Evolutionary conservation across 2,113 vertebrate genomes (phyloP).

Genomic region (Cynocephalus volans): DNA sequence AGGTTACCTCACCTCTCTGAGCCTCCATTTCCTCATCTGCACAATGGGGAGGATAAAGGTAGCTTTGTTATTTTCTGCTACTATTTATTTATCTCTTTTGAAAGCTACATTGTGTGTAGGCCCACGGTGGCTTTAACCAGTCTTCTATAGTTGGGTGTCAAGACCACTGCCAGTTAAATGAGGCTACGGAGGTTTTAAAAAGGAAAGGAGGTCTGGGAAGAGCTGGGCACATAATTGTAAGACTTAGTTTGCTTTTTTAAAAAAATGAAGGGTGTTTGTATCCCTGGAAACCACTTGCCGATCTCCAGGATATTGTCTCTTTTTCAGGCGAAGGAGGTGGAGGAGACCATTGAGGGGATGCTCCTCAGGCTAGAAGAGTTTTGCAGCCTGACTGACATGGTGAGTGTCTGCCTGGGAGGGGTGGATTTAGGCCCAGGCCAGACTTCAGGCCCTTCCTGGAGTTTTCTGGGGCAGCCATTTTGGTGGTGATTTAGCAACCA

Average conservation of each 20-base stretch:
- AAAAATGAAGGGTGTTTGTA: slow-evolving; percentile 44
- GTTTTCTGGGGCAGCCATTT: slow-evolving; percentile 70
- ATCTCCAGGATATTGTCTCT: slow-evolving; percentile 55
- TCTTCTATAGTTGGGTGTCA: not conserved
- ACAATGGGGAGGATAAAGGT: rapidly evolving
- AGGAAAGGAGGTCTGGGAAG: not conserved
- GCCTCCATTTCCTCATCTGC: not conserved
- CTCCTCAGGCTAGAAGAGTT: slow-evolving; percentile 82
- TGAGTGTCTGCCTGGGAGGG: slow-evolving; percentile 56
- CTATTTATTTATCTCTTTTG: not conserved
- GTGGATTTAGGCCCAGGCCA: not conserved
- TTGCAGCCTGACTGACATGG: slow-evolving; percentile 79
- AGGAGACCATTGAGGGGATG: slow-evolving; percentile 78
- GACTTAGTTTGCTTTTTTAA: slow-evolving; percentile 22
- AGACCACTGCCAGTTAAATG: not conserved
- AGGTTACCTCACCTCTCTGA: not conserved
- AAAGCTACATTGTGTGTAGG: not conserved
- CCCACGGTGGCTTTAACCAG: not conserved
- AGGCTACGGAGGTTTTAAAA: not conserved
- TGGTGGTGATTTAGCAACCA: slow-evolving; percentile 64
- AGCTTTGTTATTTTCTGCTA: not conserved
- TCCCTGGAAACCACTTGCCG: slow-evolving; percentile 80
- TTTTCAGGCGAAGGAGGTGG: slow-evolving; percentile 80
- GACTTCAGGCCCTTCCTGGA: not conserved
- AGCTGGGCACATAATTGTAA: slow-evolving; percentile 61